Percentiles rank a stretch among this genome's conserved stretches.
phyloP scores from a whole-genome alignment of 2,113 vertebrate species.

The Okapia johnstoni region DNA sequence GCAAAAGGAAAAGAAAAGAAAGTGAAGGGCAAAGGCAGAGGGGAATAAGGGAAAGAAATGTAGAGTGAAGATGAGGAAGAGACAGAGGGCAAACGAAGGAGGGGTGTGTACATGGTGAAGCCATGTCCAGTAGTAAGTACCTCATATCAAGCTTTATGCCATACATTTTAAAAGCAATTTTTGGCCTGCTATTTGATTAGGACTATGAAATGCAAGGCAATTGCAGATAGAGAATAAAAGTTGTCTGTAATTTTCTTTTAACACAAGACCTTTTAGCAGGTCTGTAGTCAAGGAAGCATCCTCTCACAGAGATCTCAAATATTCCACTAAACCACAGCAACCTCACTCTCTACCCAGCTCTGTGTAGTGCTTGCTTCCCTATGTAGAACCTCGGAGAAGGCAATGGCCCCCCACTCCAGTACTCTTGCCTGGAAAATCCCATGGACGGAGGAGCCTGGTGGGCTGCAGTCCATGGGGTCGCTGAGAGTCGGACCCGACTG shows the following conservation, averaged over 20 bases:
- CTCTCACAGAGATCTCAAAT: not conserved
- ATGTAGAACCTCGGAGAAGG: fast-evolving
- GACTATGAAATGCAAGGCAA: not conserved
- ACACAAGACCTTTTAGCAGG: not conserved
- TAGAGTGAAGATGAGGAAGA: not conserved
- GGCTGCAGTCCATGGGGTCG: no score
- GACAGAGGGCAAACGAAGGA: not conserved
- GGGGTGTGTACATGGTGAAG: not conserved
- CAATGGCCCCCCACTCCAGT: not conserved
- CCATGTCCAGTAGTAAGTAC: not conserved
- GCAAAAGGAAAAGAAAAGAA: no score
- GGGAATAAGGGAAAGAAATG: no score
- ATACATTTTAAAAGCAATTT: not conserved
- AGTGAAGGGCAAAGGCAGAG: not conserved
- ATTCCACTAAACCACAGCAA: not conserved
- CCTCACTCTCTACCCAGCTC: not conserved
- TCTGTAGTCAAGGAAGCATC: not conserved
- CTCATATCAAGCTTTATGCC: not conserved
- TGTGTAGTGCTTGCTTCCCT: not conserved
- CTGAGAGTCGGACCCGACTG: no score
- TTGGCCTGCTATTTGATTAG: not conserved
- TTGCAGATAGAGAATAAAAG: not conserved
- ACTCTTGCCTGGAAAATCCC: no score
- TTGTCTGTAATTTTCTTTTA: not conserved
- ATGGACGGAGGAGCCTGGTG: no score